Evolutionary conservation across 1,140 invertebrate species (phyloP), one percentile per base, ranked within the genome.

Genomic region (Cotesia glomerata): DNA sequence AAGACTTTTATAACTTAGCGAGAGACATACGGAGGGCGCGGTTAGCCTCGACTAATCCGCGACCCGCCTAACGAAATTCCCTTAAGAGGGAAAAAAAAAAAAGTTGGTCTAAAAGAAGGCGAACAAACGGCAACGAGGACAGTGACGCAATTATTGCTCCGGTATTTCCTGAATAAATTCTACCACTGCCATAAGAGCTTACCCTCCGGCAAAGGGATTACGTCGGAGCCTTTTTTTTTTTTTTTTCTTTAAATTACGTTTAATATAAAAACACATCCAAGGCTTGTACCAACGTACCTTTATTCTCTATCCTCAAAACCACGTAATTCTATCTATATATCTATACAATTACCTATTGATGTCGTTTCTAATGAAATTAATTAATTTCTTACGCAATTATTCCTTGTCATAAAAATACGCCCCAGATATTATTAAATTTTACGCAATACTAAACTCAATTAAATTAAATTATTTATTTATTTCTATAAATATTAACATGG

Each of bases 161-260:
- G 80, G 79, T 84, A 84, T 85, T 85, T 85, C 82, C 82, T 84
- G 80, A 85, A 83, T 84, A 83, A 82, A 86, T 82, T 78, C 71
- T 78, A 71, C 69, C 61, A 72, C 56, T 73, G 56, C 75, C 73
- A 73, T 77, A 78, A 79, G 68, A 51, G 75, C 72, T 67, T 56
- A 75, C 74, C 72, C 65, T 59, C 74, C 64, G 75, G 78, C 74
- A 75, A 69, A 62, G 65, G 66, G 72, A 78, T 68, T 67, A 70
- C 74, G 69, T 67, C 72, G 63, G 56, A 34, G 61, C 61, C 63
- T 62, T 77, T 75, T 72, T 69, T 26, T 26, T 26, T 26, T 26
- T 26, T 26, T 2, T 26, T 26, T 26, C 26, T 26, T 26, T 26
- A 26, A 26, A 26, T 26, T 54, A 26, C 13, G 4, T 4, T 3